Base-by-base conservation (phyloP, 2,113 vertebrate species). In the Xiphias gladius region DNA sequence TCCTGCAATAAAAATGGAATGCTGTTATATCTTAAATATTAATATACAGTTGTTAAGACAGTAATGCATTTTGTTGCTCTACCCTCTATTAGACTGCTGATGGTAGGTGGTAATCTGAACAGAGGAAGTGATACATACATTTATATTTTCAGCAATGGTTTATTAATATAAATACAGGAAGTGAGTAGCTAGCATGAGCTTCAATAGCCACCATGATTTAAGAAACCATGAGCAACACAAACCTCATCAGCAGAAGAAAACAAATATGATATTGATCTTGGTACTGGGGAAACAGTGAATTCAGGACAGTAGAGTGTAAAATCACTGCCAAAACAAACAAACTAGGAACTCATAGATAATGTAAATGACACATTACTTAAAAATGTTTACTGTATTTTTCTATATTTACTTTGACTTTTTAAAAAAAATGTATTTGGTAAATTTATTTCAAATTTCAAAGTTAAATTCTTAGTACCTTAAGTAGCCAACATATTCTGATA, bases 1-100 rank as follows among this genome's bases (percentile, higher is more conserved):
- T 82, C 84, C 89, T 91, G 48, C 65, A 83, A n/a, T 12, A 19
- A 84, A 39, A 78, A 69, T 37, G 11, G 52, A 63, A 85, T 35
- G 16, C 2, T 43, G 19, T 79, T 54, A 69, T 64, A 48, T 46
- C 37, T 65, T 55, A 6, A n/a, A 67, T 35, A 68, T 66, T 37
- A 63, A 37, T 22, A 58, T 11, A 58, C 7, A 69, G n/a, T 61
- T 63, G 35, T 17, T 16, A 48, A 69, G 35, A 71, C 19, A 26
- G 24, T 32, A 57, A 86, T 76, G 13, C 8, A 7, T 50, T 55
- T 77, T 67, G 52, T 59, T 61, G 24, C 52, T 79, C 32, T 68
- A 22, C 55, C 75, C 39, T 57, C 39, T 52, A 55, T 55, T 55
- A 28, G 10, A 64, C 2, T 32, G 16, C n/a, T n/a, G 35, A 41